Evolutionary conservation across 1,140 invertebrate genomes (phyloP).

Genomic region (Drosophila paulistorum): DNA sequence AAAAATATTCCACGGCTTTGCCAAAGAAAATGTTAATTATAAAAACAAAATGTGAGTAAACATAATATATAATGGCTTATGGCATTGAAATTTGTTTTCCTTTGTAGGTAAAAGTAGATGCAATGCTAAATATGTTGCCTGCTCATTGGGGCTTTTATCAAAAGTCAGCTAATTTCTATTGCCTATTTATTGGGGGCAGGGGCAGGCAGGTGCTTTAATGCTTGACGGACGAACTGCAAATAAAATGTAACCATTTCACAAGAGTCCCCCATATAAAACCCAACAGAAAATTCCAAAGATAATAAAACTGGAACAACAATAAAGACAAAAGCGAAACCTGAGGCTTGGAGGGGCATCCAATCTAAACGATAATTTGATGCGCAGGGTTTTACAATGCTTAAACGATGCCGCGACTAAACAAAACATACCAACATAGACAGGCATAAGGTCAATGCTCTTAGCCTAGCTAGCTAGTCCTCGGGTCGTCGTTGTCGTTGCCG

Average conservation of each 20-base stretch:
- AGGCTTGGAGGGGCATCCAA: conserved; percentile 39
- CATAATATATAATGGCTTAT: background rate
- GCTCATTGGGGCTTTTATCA: background rate
- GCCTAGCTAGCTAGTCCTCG: background rate
- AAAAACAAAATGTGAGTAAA: background rate
- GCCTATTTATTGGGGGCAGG: background rate
- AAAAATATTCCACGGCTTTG: background rate
- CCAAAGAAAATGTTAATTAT: background rate
- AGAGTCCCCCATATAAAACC: too few species aligned
- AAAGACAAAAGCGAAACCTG: conserved; percentile 19
- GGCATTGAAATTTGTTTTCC: background rate
- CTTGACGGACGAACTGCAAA: too few species aligned
- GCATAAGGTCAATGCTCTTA: conserved; percentile 39
- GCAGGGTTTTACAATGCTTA: conserved; percentile 48
- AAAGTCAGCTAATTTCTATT: background rate
- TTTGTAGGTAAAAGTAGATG: background rate
- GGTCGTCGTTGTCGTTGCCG: background rate
- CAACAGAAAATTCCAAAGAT: background rate
- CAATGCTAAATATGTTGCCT: too few species aligned
- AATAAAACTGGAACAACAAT: background rate
- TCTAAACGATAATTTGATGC: conserved; percentile 61
- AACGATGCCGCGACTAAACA: conserved; percentile 1
- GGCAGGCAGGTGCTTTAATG: background rate
- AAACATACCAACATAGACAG: background rate
- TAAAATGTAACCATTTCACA: background rate